Percentiles rank a stretch among this genome's conserved stretches.
Evolutionary conservation across 2,797 vertebrate genomes (phyloP).

Genomic region (Arrhamphus sclerolepis): DNA sequence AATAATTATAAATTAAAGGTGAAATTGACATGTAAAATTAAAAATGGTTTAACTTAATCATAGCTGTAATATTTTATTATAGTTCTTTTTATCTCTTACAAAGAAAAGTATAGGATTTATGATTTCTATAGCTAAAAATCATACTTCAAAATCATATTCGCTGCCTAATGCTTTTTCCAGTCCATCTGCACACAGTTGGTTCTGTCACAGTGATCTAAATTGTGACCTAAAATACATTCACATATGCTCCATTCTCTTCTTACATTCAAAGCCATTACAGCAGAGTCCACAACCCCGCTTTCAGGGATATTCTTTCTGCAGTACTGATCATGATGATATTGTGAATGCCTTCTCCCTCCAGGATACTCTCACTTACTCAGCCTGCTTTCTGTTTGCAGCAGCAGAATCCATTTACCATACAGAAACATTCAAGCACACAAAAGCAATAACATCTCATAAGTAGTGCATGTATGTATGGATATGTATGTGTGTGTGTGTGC

Average conservation of each 20-base stretch:
- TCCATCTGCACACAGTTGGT: conserved; percentile 13
- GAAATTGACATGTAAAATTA: too few relatives aligned
- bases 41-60: too few relatives aligned
- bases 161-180: conserved; percentile 50
- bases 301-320: conserved; percentile 50
- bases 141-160: conserved; percentile 22
- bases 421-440: conserved; percentile 10
- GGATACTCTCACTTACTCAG: conserved; percentile 35
- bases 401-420: conserved; percentile 19
- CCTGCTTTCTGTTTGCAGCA: conserved; percentile 27
- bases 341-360: conserved; percentile 19
- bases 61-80: not conserved
- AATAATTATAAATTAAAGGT: too few relatives aligned
- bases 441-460: conserved; percentile 8
- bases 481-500: too few relatives aligned
- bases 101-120: conserved; percentile 13
- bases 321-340: conserved; percentile 39
- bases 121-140: conserved; percentile 46
- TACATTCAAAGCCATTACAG: conserved; percentile 38
- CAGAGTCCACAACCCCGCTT: conserved; percentile 23
- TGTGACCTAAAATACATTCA: conserved; percentile 56
- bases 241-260: conserved; percentile 55
- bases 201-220: conserved; percentile 7
- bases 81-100: not conserved
- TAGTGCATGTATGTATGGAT: not conserved